Base-by-base conservation (phyloP, 2,113 vertebrate genomes). In the Lepus europaeus region DNA sequence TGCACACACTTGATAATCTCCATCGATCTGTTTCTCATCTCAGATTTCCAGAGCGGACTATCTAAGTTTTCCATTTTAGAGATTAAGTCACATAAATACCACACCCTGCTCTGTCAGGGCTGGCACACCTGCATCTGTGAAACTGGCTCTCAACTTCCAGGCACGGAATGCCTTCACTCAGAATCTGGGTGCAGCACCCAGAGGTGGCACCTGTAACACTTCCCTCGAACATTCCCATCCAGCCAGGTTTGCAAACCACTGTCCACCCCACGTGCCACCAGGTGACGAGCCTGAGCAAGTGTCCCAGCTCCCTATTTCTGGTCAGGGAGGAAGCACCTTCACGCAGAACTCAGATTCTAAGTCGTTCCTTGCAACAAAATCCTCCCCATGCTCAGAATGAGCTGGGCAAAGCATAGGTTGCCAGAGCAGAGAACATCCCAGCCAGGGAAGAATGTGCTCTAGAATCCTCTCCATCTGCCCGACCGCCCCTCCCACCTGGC, bases 21-120 rank as follows among this genome's bases (percentile, higher is more conserved):
- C 4, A 5, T 33, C 16, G 92, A 70, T 73, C 88, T 84, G 25
- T 72, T 92, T 64, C 61, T 73, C 56, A 10, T 85, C 83, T 91
- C 73, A 79, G 25, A 73, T 63, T 74, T 84, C n/a, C 51, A 81
- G 17, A 69, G 56, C 33, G 64, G 85, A 95, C 23, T 64, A 51
- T 49, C 88, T 63, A 85, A 93, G 13, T 74, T 69, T 70, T 23
- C 69, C 36, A 33, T 29, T 94, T 66, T 84, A 33, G 78, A 79
- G 31, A 81, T 90, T 70, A 79, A 93, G 33, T 83, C 61, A 49
- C 72, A 91, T 51, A 53, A 85, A 69, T 59, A 85, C n/a, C 80
- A 68, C n/a, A 10, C 19, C 68, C 45, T 23, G 31, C 27, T 74
- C 27, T 74, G 59, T 64, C 20, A 64, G 23, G 80, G 73, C 33